A percentile compares a stretch with the other conserved stretches of the same genome.
phyloP scores from a whole-genome alignment of 2,888 invertebrate genomes.

The Allophyes oxyacanthae region DNA sequence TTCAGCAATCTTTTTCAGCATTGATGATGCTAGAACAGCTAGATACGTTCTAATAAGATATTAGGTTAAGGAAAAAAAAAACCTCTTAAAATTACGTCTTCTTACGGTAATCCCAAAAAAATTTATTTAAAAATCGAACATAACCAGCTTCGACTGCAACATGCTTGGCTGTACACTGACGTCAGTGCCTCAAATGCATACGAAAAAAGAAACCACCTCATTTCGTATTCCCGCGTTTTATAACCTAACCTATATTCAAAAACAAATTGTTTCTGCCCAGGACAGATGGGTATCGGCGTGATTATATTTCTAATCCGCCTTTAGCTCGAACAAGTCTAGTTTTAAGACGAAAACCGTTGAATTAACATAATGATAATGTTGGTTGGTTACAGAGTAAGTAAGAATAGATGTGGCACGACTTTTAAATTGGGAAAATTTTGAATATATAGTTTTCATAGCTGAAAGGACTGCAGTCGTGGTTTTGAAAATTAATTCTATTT shows the following conservation, averaged over 20 bases:
- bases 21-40: too few relatives aligned
- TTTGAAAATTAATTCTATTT: too few relatives aligned
- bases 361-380: slow-evolving; percentile 83
- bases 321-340: slow-evolving; percentile 74
- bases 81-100: too few relatives aligned
- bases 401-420: slow-evolving; percentile 13
- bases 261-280: slow-evolving; percentile 64
- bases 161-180: slow-evolving; percentile 26
- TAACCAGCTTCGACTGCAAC: background rate
- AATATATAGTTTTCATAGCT: background rate
- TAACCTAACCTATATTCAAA: slow-evolving; percentile 67
- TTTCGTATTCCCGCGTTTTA: slow-evolving; percentile 54
- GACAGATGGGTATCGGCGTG: slow-evolving; percentile 79
- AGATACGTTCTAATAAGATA: too few relatives aligned
- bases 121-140: too few relatives aligned
- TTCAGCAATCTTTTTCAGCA: too few relatives aligned
- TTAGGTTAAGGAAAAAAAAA: too few relatives aligned
- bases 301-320: slow-evolving; percentile 75
- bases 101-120: too few relatives aligned
- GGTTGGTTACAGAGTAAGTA: slow-evolving; percentile 53
- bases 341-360: slow-evolving; percentile 64
- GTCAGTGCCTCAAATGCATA: slow-evolving; percentile 39
- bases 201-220: slow-evolving; percentile 46
- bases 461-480: background rate
- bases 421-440: too few relatives aligned